Percentiles rank a stretch among this genome's conserved stretches.
Evolutionary conservation across 2,797 vertebrate species (phyloP).

Genomic region (Urosaurus nigricauda): DNA sequence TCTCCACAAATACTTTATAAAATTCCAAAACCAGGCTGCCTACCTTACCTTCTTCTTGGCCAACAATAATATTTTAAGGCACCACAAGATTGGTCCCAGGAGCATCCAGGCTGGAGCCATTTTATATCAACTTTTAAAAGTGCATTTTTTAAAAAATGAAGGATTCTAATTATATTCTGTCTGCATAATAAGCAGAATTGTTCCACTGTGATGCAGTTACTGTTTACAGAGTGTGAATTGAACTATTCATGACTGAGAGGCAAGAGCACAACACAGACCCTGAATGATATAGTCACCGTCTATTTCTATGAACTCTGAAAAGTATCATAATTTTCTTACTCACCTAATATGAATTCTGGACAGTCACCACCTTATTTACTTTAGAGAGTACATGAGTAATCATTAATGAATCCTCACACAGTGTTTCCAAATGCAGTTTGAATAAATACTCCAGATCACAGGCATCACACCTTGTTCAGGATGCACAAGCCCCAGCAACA

Average conservation of each 20-base stretch:
- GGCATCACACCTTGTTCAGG: constrained; percentile 65
- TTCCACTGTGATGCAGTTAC: constrained; percentile 22
- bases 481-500: constrained; percentile 55
- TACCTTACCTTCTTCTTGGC: background rate
- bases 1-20: background rate
- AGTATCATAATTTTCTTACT: constrained; percentile 73
- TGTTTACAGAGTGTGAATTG: constrained; percentile 36
- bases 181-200: constrained; percentile 17
- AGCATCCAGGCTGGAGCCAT: background rate
- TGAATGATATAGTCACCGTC: constrained; percentile 48
- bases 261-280: constrained; percentile 11
- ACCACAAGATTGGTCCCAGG: background rate
- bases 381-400: constrained; percentile 75
- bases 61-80: background rate
- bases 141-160: background rate
- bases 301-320: constrained; percentile 56
- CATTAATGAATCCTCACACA: constrained; percentile 57
- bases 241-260: constrained; percentile 46
- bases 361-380: constrained; percentile 72
- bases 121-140: background rate
- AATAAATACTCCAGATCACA: constrained; percentile 67
- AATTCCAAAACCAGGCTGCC: background rate
- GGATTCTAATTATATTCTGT: constrained; percentile 19
- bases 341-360: constrained; percentile 67
- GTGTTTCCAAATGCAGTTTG: constrained; percentile 57